These are phyloP conservation scores for Spheniscus mendiculus DNA, from an alignment of 2,113 vertebrate genomes.

Conservation along the genomic window DNA sequence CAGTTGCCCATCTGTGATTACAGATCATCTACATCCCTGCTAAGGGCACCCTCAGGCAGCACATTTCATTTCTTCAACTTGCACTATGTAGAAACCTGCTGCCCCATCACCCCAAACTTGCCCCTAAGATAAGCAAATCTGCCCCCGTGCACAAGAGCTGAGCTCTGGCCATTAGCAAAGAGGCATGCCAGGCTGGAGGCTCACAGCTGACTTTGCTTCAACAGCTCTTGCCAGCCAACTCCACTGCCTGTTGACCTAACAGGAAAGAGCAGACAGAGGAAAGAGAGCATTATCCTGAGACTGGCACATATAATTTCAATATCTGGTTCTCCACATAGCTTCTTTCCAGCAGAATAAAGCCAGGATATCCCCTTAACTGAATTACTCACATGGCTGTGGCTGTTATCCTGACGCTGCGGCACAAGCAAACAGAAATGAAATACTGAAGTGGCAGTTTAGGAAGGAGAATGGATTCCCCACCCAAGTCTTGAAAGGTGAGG, in stretches of 20 bases:
- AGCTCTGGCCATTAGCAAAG: not conserved
- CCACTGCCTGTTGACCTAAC: not conserved
- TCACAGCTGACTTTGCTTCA: not conserved
- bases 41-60: not conserved
- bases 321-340: not conserved
- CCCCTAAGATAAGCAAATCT: not conserved
- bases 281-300: not conserved
- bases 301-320: not conserved
- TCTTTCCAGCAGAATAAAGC: not conserved
- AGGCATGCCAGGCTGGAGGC: not conserved
- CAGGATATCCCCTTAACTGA: not conserved
- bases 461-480: not conserved
- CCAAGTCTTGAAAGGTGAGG: not conserved
- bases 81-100: not conserved
- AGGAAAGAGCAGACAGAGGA: not conserved
- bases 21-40: not conserved
- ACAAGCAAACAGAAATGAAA: not conserved
- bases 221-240: not conserved
- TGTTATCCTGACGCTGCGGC: not conserved
- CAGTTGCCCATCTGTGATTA: too few relatives aligned
- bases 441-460: not conserved
- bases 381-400: not conserved
- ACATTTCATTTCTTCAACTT: not conserved
- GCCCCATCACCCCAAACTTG: too few relatives aligned
- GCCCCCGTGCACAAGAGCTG: fast-evolving